Conservation (phyloP, 2,113 vertebrate species). For the Boleophthalmus pectinirostris region DNA sequence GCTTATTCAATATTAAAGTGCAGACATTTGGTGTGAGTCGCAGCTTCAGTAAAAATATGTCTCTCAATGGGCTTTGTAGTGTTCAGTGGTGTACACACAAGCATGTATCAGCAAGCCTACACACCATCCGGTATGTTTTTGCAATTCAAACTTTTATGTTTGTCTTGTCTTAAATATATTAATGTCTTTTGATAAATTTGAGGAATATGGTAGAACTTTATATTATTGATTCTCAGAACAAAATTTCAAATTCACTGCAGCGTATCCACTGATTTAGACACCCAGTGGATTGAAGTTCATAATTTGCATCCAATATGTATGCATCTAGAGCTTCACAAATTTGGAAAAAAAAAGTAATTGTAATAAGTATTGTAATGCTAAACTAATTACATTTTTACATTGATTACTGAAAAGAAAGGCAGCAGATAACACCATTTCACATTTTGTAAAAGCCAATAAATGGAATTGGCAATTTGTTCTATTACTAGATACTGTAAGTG, state of each 20-base stretch:
- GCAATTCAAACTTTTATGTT: neutral
- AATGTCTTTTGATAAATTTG: too few relatives aligned
- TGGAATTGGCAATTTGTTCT: too few relatives aligned
- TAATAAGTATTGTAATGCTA: too few relatives aligned
- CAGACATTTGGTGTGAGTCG: neutral
- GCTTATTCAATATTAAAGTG: neutral
- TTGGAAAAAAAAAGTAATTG: too few relatives aligned
- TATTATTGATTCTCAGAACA: too few relatives aligned
- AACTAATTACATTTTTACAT: too few relatives aligned
- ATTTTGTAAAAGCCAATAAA: too few relatives aligned
- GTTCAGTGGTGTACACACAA: neutral
- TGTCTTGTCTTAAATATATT: neutral
- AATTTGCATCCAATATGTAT: neutral
- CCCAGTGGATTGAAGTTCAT: neutral
- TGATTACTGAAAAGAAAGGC: too few relatives aligned
- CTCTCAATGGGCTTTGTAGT: neutral
- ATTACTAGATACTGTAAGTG: too few relatives aligned
- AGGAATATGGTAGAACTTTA: neutral
- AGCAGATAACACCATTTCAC: too few relatives aligned
- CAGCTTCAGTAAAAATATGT: neutral
- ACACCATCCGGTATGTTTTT: neutral
- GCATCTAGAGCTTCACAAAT: too few relatives aligned
- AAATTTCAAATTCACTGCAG: too few relatives aligned
- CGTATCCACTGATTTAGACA: neutral
- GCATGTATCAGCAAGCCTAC: neutral